Base-by-base conservation (phyloP, 2,113 vertebrate genomes). In the Peucedramus taeniatus region DNA sequence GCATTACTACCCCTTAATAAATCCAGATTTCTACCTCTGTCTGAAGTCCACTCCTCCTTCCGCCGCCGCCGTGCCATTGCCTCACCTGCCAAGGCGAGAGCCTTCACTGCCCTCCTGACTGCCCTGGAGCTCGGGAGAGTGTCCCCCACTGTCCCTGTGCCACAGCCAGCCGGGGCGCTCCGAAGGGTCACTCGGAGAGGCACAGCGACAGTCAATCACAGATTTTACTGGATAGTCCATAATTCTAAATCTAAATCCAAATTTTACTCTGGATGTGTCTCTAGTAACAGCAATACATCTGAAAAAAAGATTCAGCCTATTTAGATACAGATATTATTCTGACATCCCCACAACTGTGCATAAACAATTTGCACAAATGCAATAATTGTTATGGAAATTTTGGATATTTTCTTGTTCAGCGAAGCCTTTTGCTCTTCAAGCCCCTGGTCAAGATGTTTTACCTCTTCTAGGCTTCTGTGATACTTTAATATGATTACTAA, bases 251-350 rank as follows among this genome's bases (percentile, higher is more conserved):
- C 13, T 35, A 30, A 64, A 16, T 65, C 33, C 28, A 33, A 28
- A 42, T 1, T 37, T 1, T 40, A 23, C 3, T 56, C 11, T 75
- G 17, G 5, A 35, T 42, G 2, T 78, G 28, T 24, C 9, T 47
- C 23, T 47, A 19, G 3, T 5, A 70, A 15, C 4, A 75, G 6
- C 3, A 51, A 20, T 18, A 14, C 28, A 2, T 44, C 13, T 61
- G 15, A 45, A 68, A 56, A n/a, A 66, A 64, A 35, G 2, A 39
- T 23, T 57, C 7, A 53, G 2, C 0, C 7, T 47, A 0, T 47
- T 63, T 24, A 71, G 7, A 2, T 79, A 17, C 16, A 42, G 30
- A 56, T 79, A 47, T 83, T 92, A 35, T 78, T 74, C 18, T 66
- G n/a, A 27, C 44, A 28, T 21, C 18, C 10, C 13, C 27, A 47